Base-by-base conservation (phyloP, 1,140 invertebrate species). In the Caenorhabditis tropicalis region DNA sequence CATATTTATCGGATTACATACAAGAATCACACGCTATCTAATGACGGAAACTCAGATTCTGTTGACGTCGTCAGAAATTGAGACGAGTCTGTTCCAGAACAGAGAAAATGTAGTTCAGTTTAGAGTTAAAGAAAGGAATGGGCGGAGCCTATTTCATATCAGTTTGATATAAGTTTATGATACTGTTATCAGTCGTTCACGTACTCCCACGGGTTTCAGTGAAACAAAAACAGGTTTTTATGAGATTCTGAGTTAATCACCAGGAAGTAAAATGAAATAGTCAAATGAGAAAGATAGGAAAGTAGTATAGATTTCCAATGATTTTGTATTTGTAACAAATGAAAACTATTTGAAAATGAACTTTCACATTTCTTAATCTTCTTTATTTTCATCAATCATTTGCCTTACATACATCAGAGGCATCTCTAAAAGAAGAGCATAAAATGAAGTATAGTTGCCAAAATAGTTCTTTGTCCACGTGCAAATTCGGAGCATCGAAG, bases 11-110 rank as follows among this genome's bases (percentile, higher is more conserved):
- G 24, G 36, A n/a, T 74, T 74, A 46, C 65, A 74, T 21, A 74
- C 36, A 74, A 74, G 36, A 74, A 74, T 74, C 65, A 36, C 65
- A 74, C 33, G 65, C 65, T 74, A 74, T 74, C 65, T 74, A 31
- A 74, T 74, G 65, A 74, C 65, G 65, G 65, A 74, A 74, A 74
- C 36, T 43, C 36, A 15, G 65, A 74, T 74, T 74, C 19, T 43
- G 21, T 24, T 74, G 65, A 74, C 65, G 65, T 74, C 65, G 65
- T 43, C 65, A 27, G 65, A 43, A 74, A 74, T 74, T 74, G 65
- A 74, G 65, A 74, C 65, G 36, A 43, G 65, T 74, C 33, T 74
- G 65, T 74, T 74, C 65, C 65, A 31, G 43, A 74, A 74, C 27
- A 74, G 65, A 74, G 65, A 19, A 74, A 74, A 46, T 36, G 65